Conservation (phyloP, 2,888 invertebrate species). For the Conus canariensis region DNA sequence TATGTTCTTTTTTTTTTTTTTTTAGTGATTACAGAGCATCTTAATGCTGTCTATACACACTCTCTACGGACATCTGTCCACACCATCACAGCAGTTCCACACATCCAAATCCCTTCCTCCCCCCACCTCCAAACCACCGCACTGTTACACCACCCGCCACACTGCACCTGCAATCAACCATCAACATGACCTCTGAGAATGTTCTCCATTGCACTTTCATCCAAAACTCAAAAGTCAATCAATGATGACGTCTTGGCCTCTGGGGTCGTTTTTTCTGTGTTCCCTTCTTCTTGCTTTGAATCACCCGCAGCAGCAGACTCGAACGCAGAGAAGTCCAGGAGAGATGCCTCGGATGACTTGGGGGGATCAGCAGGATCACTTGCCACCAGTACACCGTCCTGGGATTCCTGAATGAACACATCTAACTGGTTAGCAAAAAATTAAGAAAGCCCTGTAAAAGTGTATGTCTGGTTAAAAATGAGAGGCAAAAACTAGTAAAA, state of each 20-base stretch:
- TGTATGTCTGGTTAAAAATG: too few species aligned
- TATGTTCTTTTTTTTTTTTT: too few species aligned
- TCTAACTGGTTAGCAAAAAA: background rate
- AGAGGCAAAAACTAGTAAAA: too few species aligned
- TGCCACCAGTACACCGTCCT: conserved; percentile 16
- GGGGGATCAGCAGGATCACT: background rate
- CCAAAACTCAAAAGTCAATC: conserved; percentile 39
- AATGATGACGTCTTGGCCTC: conserved; percentile 12
- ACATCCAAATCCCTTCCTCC: background rate
- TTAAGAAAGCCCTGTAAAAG: too few species aligned
- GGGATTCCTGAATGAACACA: conserved; percentile 17
- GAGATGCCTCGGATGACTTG: background rate
- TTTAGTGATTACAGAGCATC: background rate
- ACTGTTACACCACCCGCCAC: background rate
- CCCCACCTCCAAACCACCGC: background rate
- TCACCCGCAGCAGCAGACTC: background rate
- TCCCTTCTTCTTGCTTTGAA: background rate
- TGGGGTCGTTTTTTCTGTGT: conserved; percentile 1
- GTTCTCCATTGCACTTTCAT: background rate
- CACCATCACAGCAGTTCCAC: background rate
- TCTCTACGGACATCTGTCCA: background rate
- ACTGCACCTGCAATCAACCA: background rate
- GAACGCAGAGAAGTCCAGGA: conserved; percentile 14
- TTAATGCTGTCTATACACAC: background rate
- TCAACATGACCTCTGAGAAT: background rate